phyloP scores from a whole-genome alignment of 2,797 vertebrate genomes.

The Pseudocheirus occidentalis region DNA sequence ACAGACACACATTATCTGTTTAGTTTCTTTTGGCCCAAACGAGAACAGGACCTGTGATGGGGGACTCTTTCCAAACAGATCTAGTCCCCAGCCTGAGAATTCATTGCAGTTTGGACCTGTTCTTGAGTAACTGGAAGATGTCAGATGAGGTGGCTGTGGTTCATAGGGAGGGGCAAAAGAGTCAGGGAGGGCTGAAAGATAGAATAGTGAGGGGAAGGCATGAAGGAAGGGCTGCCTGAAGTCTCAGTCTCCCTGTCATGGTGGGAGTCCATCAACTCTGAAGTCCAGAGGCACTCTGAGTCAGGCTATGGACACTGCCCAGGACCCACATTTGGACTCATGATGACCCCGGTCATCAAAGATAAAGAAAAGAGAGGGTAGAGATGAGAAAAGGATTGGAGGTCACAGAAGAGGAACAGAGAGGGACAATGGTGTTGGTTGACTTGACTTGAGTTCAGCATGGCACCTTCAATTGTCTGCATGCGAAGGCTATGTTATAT shows the following conservation, averaged over 20 bases:
- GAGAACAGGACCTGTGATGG: not conserved
- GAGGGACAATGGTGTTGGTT: not conserved
- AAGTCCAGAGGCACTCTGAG: not conserved
- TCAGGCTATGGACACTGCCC: not conserved
- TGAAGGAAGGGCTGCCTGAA: not conserved
- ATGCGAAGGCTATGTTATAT: not conserved
- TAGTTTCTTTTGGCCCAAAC: conserved; percentile 12
- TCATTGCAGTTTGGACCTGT: not conserved
- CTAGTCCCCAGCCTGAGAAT: not conserved
- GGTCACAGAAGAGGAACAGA: not conserved
- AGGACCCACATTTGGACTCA: not conserved
- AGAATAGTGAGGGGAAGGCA: not conserved
- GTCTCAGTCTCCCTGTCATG: not conserved
- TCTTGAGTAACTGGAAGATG: not conserved
- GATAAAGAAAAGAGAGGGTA: not conserved
- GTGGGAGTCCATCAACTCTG: not conserved
- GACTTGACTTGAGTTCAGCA: not conserved
- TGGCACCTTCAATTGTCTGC: not conserved
- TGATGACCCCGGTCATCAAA: not conserved
- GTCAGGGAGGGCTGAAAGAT: not conserved
- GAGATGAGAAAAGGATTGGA: not conserved
- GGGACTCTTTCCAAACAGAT: not conserved
- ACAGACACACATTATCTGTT: conserved; percentile 5
- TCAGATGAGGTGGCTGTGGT: not conserved
- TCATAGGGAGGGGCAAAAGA: not conserved